These are phyloP conservation scores for Lycorma delicatula DNA, from an alignment of 1,140 invertebrate species.

Conservation along the genomic window DNA sequence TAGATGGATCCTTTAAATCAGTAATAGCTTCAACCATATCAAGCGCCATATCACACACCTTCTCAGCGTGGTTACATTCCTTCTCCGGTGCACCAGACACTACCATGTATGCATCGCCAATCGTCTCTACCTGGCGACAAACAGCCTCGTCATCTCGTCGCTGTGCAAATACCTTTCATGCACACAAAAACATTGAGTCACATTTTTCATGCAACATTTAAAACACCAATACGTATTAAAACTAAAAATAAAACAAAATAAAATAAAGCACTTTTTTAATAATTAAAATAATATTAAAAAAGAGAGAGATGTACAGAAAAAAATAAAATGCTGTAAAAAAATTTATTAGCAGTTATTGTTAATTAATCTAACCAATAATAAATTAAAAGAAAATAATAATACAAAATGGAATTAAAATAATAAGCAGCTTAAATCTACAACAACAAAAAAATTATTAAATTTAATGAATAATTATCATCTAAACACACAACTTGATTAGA, in stretches of 20 bases:
- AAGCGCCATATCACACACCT: slow-evolving; percentile 91
- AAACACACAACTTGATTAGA: no score
- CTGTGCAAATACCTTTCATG: background rate
- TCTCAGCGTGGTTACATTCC: slow-evolving; percentile 81
- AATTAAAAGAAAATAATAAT: no score
- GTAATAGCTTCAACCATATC: slow-evolving; percentile 93
- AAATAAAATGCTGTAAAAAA: background rate
- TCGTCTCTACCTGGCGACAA: slow-evolving; percentile 77
- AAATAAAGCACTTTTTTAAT: slow-evolving; percentile 9
- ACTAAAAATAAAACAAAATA: slow-evolving; percentile 11
- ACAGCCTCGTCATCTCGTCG: background rate
- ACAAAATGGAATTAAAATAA: no score
- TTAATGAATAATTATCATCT: no score
- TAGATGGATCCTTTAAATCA: slow-evolving; percentile 83
- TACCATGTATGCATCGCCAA: slow-evolving; percentile 96
- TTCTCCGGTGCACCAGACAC: slow-evolving; percentile 89
- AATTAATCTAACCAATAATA: no score
- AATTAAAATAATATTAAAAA: background rate
- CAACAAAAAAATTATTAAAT: no score
- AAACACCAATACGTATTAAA: background rate
- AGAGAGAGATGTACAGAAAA: background rate
- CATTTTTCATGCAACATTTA: no score
- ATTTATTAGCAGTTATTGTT: background rate
- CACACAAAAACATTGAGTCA: slow-evolving; percentile 1
- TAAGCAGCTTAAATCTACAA: no score